Conservation (phyloP, 2,797 vertebrate genomes). For the Syngnathus rostellatus region DNA sequence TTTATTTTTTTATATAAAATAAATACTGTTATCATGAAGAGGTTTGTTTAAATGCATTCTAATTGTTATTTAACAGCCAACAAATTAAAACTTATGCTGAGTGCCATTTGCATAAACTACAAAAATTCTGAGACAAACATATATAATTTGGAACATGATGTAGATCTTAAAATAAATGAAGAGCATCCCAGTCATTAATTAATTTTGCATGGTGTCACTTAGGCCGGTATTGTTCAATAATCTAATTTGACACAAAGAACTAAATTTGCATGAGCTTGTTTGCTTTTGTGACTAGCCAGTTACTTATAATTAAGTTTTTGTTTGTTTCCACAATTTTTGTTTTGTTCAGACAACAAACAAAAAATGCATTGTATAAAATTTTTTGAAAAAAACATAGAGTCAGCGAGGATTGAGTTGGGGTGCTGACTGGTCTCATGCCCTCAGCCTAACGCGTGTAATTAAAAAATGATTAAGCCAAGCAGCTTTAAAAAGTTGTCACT, state of each 20-base stretch:
- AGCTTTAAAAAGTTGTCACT: neutral
- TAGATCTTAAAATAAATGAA: neutral
- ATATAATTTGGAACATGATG: slow-evolving; percentile 4
- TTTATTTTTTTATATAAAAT: no score
- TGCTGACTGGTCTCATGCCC: neutral
- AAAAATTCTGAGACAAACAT: no score
- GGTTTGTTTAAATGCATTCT: no score
- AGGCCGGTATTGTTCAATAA: neutral
- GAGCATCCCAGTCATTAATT: neutral
- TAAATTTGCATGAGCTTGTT: neutral
- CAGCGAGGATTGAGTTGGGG: neutral
- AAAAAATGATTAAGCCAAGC: neutral
- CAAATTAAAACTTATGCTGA: no score
- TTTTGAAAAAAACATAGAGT: neutral
- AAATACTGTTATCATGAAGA: no score
- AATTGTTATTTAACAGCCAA: no score
- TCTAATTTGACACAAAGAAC: neutral
- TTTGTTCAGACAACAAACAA: no score
- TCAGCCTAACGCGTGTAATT: no score
- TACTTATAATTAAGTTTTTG: neutral
- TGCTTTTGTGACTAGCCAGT: neutral
- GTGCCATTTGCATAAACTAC: no score
- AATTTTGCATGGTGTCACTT: neutral
- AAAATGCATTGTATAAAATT: neutral
- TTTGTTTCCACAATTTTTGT: neutral